Percentiles rank a stretch among this genome's conserved stretches.
phyloP scores from a whole-genome alignment of 2,797 vertebrate genomes.

The Alcedo quadribrachys region DNA sequence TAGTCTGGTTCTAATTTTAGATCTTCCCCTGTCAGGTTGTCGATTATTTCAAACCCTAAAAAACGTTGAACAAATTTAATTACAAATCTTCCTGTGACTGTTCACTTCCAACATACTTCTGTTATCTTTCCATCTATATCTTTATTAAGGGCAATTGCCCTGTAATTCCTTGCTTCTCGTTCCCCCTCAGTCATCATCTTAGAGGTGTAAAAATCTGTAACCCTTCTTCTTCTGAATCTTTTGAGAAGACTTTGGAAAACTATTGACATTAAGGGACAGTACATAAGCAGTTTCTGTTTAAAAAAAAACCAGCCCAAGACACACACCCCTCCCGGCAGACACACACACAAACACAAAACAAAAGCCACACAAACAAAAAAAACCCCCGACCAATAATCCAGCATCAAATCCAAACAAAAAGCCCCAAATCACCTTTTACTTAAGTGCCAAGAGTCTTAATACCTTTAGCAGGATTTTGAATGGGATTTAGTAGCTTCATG shows the following conservation, averaged over 20 bases:
- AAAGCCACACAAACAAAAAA: neutral
- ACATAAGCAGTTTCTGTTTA: neutral
- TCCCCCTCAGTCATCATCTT: neutral
- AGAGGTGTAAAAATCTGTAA: neutral
- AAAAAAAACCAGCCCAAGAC: neutral
- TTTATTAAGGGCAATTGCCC: neutral
- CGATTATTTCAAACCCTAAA: neutral
- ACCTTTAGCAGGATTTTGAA: neutral
- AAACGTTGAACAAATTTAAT: conserved; percentile 27
- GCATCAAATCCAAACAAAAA: neutral
- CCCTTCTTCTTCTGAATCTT: neutral
- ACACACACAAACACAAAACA: too few relatives aligned
- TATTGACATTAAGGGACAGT: neutral
- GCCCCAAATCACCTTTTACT: neutral
- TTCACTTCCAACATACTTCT: neutral
- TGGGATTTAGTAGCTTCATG: neutral
- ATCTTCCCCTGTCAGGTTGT: neutral
- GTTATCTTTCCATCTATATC: neutral
- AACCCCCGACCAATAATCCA: neutral
- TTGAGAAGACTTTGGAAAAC: neutral
- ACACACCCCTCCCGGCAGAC: too few relatives aligned
- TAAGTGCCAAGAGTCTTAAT: neutral
- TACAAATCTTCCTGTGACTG: conserved; percentile 1
- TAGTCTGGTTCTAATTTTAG: neutral
- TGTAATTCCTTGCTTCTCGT: neutral